Conservation (phyloP, 2,888 invertebrate genomes). For the Chloroclysta siterata region DNA sequence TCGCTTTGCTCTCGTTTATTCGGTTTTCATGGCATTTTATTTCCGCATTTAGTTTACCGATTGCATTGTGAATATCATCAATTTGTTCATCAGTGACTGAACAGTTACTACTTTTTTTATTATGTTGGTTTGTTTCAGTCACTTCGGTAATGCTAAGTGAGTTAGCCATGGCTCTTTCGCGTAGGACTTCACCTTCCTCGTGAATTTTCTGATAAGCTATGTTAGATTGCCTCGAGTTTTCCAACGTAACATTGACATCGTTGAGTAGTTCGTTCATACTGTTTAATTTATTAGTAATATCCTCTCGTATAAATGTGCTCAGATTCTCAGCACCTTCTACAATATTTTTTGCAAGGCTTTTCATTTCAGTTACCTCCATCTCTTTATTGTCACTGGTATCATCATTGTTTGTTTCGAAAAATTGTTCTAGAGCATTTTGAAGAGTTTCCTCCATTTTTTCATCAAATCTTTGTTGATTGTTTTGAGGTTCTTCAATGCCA, state of each 20-base stretch:
- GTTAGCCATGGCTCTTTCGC: constrained; percentile 36
- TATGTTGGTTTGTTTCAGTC: constrained; percentile 31
- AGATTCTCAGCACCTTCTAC: constrained; percentile 77
- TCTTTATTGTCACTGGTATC: constrained; percentile 60
- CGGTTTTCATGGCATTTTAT: constrained; percentile 69
- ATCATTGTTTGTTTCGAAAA: constrained; percentile 60
- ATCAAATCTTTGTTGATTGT: constrained; percentile 52
- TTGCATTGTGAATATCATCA: constrained; percentile 70
- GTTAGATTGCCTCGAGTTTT: constrained; percentile 74
- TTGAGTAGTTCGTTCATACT: constrained; percentile 78
- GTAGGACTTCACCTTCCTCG: constrained; percentile 56
- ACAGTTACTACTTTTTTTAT: constrained; percentile 26
- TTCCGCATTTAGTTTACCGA: constrained; percentile 68
- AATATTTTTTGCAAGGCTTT: constrained; percentile 68
- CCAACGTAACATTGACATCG: constrained; percentile 76
- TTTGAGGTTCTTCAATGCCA: constrained; percentile 12
- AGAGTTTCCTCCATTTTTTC: constrained; percentile 66
- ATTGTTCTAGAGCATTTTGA: constrained; percentile 61
- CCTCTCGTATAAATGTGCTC: constrained; percentile 73
- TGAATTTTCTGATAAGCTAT: constrained; percentile 69
- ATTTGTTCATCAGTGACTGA: constrained; percentile 65
- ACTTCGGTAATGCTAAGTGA: constrained; percentile 33
- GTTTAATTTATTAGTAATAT: constrained; percentile 79
- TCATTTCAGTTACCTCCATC: constrained; percentile 74
- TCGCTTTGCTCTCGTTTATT: constrained; percentile 65